phyloP scores from a whole-genome alignment of 2,113 vertebrate species.

The Himantopus leucocephalus region DNA sequence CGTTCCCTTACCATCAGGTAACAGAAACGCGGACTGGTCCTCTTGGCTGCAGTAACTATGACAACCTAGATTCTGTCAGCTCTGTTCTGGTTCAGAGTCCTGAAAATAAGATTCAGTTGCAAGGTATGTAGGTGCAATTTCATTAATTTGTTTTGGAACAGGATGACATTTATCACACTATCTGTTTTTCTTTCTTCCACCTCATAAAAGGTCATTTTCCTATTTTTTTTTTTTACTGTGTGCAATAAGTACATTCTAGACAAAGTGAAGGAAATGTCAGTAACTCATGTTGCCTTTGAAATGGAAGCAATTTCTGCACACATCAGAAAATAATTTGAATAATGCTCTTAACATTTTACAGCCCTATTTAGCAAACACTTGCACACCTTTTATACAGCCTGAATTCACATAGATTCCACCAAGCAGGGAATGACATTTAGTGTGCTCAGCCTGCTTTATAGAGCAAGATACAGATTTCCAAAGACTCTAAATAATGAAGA shows the following conservation, averaged over 20 bases:
- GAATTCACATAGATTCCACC: neutral
- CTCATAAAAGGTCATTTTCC: conserved; percentile 7
- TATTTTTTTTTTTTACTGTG: neutral
- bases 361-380: neutral
- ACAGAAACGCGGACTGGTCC: conserved; percentile 96
- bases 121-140: conserved; percentile 83
- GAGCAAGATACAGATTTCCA: neutral
- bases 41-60: conserved; percentile 99
- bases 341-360: neutral
- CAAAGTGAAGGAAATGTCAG: neutral
- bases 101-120: conserved; percentile 97
- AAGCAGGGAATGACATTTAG: neutral
- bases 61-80: conserved; percentile 99
- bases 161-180: neutral
- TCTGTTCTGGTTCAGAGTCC: conserved; percentile 98
- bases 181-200: neutral
- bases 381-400: neutral
- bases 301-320: neutral
- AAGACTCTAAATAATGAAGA: neutral
- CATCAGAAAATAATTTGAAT: neutral
- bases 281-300: neutral
- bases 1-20: conserved; percentile 78
- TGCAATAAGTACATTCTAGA: neutral
- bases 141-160: conserved; percentile 5
- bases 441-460: neutral